Conservation (phyloP, 2,797 vertebrate species). For the Cuniculus paca region DNA sequence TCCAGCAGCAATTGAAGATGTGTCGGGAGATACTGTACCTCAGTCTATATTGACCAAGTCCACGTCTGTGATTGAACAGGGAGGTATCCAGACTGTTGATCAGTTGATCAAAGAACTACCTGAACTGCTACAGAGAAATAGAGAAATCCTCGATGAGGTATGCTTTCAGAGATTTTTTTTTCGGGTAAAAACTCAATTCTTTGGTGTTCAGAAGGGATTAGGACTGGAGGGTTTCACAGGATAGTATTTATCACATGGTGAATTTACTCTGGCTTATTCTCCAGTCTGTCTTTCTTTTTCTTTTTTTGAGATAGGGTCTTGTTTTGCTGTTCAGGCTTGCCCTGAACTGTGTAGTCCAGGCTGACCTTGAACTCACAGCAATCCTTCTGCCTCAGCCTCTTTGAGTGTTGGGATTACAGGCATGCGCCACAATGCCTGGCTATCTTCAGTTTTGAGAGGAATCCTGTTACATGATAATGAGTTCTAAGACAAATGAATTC, state of each 20-base stretch:
- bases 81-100: constrained; percentile 97
- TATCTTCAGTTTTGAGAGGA: not conserved
- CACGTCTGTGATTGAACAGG: constrained; percentile 93
- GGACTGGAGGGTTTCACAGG: not conserved
- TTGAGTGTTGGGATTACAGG: not conserved
- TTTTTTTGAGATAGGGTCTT: not conserved
- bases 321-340: not conserved
- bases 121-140: constrained; percentile 96
- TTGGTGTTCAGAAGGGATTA: not conserved
- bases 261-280: not conserved
- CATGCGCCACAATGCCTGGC: not conserved
- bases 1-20: constrained; percentile 97
- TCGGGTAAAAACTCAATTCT: not conserved
- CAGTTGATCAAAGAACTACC: constrained; percentile 97
- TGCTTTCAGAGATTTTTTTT: constrained; percentile 64
- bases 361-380: not conserved
- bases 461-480: not conserved
- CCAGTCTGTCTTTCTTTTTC: not conserved
- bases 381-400: not conserved
- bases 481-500: constrained; percentile 15
- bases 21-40: constrained; percentile 97
- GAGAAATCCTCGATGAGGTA: constrained; percentile 98
- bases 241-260: not conserved
- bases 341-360: no score
- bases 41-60: constrained; percentile 98